These are phyloP conservation scores for Botia kubotai DNA, from an alignment of 2,797 vertebrate genomes.

Conservation along the genomic window DNA sequence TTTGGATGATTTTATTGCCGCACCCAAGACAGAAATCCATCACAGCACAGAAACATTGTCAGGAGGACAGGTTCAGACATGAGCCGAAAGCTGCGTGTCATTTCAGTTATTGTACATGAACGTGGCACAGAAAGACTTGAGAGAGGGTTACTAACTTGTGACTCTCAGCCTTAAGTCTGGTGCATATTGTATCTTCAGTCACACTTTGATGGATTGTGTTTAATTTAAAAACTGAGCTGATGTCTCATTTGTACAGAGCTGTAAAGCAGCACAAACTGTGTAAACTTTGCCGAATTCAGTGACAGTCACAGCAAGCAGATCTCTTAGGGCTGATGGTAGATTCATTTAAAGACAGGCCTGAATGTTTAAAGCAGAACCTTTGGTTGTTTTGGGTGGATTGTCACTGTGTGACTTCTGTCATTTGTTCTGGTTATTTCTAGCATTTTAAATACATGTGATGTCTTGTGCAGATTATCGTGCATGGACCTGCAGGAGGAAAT, in stretches of 20 bases:
- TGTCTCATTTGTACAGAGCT: too few species aligned
- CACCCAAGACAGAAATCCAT: neutral
- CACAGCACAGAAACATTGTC: neutral
- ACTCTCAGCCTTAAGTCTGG: too few species aligned
- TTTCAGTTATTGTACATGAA: neutral
- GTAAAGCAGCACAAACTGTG: too few species aligned
- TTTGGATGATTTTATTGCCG: neutral
- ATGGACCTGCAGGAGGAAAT: conserved; percentile 67
- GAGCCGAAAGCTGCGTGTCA: neutral
- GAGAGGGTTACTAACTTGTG: neutral
- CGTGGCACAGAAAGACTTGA: neutral
- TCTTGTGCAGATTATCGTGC: conserved; percentile 70
- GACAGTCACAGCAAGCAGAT: too few species aligned
- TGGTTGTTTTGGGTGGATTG: neutral
- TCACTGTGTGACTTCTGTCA: neutral
- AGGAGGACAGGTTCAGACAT: conserved; percentile 36
- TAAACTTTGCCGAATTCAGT: too few species aligned
- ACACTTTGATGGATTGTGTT: too few species aligned
- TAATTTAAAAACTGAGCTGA: too few species aligned
- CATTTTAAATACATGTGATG: neutral
- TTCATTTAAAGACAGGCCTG: too few species aligned
- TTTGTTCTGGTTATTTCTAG: neutral
- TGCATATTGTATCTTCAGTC: too few species aligned
- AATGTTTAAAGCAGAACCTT: too few species aligned
- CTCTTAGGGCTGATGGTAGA: too few species aligned